A percentile compares a stretch with the other conserved stretches of the same genome.
Evolutionary conservation across 2,888 invertebrate genomes (phyloP).

Genomic region (Kryphioiulus occultus): DNA sequence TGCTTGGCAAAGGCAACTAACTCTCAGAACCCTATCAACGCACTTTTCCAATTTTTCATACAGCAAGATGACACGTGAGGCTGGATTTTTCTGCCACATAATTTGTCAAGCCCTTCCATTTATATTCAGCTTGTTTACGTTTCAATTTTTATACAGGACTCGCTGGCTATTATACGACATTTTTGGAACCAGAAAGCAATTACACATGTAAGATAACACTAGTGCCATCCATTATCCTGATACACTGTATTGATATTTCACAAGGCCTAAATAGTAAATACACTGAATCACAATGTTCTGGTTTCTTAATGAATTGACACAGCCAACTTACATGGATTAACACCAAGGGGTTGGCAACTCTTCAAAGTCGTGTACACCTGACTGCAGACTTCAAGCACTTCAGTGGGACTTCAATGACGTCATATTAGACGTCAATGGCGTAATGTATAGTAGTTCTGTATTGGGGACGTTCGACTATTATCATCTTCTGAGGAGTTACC

Average conservation of each 20-base stretch:
- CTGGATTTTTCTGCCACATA: not conserved
- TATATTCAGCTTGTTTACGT: not conserved
- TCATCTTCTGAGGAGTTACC: too few species aligned
- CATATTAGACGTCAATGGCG: too few species aligned
- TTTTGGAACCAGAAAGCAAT: not conserved
- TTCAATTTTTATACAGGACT: not conserved
- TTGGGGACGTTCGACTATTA: too few species aligned
- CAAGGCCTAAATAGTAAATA: not conserved
- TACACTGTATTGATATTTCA: not conserved
- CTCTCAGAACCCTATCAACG: not conserved
- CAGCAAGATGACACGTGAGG: not conserved
- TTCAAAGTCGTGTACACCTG: too few species aligned
- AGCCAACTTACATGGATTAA: too few species aligned
- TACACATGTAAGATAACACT: not conserved
- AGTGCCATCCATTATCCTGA: not conserved
- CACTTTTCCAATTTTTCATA: not conserved
- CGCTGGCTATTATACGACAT: not conserved
- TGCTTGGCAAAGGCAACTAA: not conserved
- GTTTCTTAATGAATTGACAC: not conserved
- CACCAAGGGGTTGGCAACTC: too few species aligned
- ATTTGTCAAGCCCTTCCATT: not conserved
- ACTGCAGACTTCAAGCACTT: too few species aligned
- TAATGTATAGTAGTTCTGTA: too few species aligned
- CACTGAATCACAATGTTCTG: not conserved
- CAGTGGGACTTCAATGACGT: too few species aligned